Base-by-base conservation (phyloP, 2,888 invertebrate genomes). In the Calameuta pallipes region DNA sequence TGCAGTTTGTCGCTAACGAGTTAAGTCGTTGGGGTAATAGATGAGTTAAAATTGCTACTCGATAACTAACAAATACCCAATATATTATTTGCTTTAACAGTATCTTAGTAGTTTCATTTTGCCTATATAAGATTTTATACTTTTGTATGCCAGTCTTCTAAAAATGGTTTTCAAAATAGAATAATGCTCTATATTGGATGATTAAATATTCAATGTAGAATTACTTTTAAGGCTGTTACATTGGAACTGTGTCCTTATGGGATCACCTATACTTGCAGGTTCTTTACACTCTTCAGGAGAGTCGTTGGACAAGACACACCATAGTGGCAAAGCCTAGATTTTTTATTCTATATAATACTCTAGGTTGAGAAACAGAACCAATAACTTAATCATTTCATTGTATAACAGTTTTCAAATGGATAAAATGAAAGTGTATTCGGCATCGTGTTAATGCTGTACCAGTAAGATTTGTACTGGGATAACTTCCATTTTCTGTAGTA, bases 281-380 rank as follows among this genome's bases (percentile, higher is more conserved):
- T 91, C 91, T 87, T 90, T 91, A 86, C 90, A 91, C 86, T 91
- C 91, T 82, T 91, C 91, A 41, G 89, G 90, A 81, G 91, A 91
- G 80, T 91, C 91, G 77, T 79, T 91, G 86, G 91, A 91, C 80
- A 91, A 90, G 80, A 84, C 86, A 79, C 87, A 90, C 85, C 88
- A 90, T 83, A 88, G 87, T 83, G 89, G 87, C 85, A 90, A 90
- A 86, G 87, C 86, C 77, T 91, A 89, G 86, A 79, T 82, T 83
- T 83, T 84, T 76, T 86, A 31, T 73, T 41, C 75, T 78, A 37
- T 35, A 74, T 30, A 77, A 77, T 74, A 69, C 74, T 77, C 74
- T 34, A 36, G 34, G 56, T 75, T 74, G 70, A 71, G 75, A 75
- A 75, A 69, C 70, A 75, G 75, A 56, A 56, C 56, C 75, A 34